Conservation (phyloP, 2,113 vertebrate species). For the Myrmophylax atrothorax region DNA sequence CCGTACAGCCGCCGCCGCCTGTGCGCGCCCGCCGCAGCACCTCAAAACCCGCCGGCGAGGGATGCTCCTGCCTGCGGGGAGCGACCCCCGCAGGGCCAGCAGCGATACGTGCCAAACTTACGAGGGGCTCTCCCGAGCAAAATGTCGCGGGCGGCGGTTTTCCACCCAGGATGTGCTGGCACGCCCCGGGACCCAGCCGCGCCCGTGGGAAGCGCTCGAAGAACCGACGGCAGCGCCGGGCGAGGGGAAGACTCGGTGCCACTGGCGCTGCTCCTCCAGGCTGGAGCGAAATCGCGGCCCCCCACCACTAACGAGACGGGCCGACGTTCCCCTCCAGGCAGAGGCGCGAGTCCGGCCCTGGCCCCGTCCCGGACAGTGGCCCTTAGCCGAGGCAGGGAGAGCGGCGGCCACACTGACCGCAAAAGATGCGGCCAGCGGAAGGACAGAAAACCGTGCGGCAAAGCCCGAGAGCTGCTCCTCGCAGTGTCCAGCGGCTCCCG, state of each 20-base stretch:
- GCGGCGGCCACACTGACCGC: not conserved
- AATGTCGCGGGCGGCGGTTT: not conserved
- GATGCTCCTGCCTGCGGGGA: not conserved
- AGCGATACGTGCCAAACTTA: not conserved
- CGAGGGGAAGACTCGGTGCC: not conserved
- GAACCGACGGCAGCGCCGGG: not conserved
- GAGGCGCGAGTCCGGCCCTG: not conserved
- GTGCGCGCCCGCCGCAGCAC: not conserved
- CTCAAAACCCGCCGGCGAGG: not conserved
- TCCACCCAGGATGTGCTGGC: not conserved
- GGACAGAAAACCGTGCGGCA: not conserved
- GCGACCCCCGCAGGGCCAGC: not conserved
- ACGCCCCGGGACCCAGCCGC: not conserved
- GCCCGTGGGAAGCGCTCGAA: not conserved
- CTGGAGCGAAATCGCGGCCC: not conserved
- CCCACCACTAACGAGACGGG: not conserved
- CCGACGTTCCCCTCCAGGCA: not conserved
- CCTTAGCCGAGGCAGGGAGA: not conserved
- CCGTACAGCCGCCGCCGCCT: not conserved
- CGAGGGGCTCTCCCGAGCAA: fast-evolving
- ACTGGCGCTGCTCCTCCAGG: not conserved
- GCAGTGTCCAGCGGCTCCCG: not conserved
- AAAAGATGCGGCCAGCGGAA: not conserved
- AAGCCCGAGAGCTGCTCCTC: not conserved
- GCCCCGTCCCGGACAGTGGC: not conserved